These are phyloP conservation scores for Eupithecia exiguata DNA, from an alignment of 2,888 invertebrate genomes.

Conservation along the genomic window DNA sequence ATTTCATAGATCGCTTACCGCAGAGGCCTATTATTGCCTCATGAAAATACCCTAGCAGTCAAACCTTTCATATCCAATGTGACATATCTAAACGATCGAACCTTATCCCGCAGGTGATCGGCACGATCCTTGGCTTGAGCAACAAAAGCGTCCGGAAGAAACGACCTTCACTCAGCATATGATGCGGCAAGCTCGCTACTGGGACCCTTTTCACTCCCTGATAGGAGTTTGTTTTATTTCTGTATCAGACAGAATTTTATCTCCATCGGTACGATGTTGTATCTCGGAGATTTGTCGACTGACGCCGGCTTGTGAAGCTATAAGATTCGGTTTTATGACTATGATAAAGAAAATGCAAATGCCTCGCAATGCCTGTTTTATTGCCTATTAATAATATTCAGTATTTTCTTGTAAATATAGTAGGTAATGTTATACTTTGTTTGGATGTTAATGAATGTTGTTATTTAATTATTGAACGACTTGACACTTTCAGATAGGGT, in stretches of 20 bases:
- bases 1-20: neutral
- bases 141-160: constrained; percentile 90
- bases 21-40: constrained; percentile 2
- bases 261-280: constrained; percentile 48
- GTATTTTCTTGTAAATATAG: constrained; percentile 32
- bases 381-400: constrained; percentile 33
- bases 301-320: constrained; percentile 51
- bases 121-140: constrained; percentile 90
- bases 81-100: constrained; percentile 27
- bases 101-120: constrained; percentile 81
- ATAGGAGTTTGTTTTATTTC: constrained; percentile 74
- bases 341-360: constrained; percentile 44
- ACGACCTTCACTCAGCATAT: constrained; percentile 90
- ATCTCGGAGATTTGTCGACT: constrained; percentile 56
- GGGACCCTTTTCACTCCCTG: constrained; percentile 72
- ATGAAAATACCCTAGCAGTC: constrained; percentile 2
- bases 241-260: constrained; percentile 66
- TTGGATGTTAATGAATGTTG: neutral
- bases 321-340: constrained; percentile 51
- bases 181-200: constrained; percentile 60
- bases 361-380: constrained; percentile 43
- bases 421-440: constrained; percentile 4
- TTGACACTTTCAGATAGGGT: constrained; percentile 1
- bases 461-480: constrained; percentile 9
- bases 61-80: constrained; percentile 17